Percentiles rank a stretch among this genome's conserved stretches.
Conservation (phyloP, 1,140 invertebrate species). For the Euwallacea fornicatus region DNA sequence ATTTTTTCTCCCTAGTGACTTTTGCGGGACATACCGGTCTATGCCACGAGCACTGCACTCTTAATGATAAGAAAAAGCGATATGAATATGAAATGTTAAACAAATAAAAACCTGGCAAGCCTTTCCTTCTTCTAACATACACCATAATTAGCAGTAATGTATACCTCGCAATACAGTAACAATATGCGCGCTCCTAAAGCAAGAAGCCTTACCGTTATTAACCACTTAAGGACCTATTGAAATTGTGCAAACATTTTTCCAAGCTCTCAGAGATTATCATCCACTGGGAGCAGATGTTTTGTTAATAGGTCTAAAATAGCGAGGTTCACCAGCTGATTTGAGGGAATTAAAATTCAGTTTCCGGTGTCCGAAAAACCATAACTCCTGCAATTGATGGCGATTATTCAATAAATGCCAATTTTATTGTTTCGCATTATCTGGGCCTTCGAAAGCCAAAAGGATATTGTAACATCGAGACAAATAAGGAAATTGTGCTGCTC, state of each 20-base stretch:
- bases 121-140: too few species aligned
- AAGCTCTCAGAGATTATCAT: slow-evolving; percentile 5
- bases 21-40: neutral
- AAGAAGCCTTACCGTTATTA: slow-evolving; percentile 10
- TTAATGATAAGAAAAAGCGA: neutral
- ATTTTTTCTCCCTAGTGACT: neutral
- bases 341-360: neutral
- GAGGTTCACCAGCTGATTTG: slow-evolving; percentile 5
- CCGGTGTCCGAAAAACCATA: neutral
- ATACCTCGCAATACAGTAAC: too few species aligned
- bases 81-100: neutral
- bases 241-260: slow-evolving; percentile 18
- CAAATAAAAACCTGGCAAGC: too few species aligned
- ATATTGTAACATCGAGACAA: slow-evolving; percentile 22
- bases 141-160: too few species aligned
- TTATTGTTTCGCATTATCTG: slow-evolving; percentile 33
- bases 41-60: neutral
- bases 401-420: too few species aligned
- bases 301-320: neutral
- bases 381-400: too few species aligned
- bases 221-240: slow-evolving; percentile 11
- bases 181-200: neutral
- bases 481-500: slow-evolving; percentile 29
- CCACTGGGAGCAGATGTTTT: slow-evolving; percentile 18
- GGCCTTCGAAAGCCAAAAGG: slow-evolving; percentile 26